Evolutionary conservation across 2,113 vertebrate species (phyloP).

Genomic region (Junco hyemalis): DNA sequence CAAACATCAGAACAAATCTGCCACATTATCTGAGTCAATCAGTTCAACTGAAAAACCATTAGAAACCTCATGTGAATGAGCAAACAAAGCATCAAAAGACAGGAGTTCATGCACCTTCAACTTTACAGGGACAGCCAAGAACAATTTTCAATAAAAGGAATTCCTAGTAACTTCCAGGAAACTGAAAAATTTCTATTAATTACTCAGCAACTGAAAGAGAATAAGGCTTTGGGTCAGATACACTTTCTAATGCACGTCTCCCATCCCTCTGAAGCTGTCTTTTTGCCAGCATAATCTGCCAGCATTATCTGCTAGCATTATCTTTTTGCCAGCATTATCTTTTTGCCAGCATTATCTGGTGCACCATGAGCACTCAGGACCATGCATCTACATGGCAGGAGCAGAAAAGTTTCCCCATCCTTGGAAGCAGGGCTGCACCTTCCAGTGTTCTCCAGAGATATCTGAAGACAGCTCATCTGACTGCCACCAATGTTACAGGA

Average conservation of each 20-base stretch:
- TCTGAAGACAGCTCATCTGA: neutral
- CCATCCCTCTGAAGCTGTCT: neutral
- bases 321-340: neutral
- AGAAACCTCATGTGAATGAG: neutral
- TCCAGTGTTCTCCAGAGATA: rapidly evolving
- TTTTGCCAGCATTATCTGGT: neutral
- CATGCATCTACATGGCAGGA: rapidly evolving
- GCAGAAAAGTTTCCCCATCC: neutral
- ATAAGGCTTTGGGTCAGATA: neutral
- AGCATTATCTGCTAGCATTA: neutral
- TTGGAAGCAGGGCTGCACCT: neutral
- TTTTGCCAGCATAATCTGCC: neutral
- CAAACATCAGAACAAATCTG: neutral
- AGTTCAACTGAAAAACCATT: neutral
- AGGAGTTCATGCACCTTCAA: neutral
- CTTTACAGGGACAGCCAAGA: neutral
- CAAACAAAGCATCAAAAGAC: neutral
- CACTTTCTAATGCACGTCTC: rapidly evolving
- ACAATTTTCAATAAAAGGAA: neutral
- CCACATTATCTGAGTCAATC: neutral
- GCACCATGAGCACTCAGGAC: neutral
- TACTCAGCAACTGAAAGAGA: neutral
- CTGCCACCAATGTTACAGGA: neutral
- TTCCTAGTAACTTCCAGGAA: neutral
- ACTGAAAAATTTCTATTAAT: neutral